A percentile compares a stretch with the other conserved stretches of the same genome.
These are phyloP conservation scores for Clarias gariepinus DNA, from an alignment of 2,113 vertebrate genomes.

Conservation along the genomic window DNA sequence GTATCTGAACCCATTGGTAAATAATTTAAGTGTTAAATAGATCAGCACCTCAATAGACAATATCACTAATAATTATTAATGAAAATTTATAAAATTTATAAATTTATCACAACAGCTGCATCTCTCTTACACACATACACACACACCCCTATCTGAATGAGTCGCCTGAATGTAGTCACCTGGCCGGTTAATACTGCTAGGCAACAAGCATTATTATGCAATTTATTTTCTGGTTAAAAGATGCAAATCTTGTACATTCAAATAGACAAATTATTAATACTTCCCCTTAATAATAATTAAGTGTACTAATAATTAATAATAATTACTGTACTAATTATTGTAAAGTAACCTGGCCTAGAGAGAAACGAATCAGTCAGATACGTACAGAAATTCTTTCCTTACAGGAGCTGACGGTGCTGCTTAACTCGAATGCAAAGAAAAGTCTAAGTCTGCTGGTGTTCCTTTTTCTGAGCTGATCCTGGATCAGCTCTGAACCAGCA, in stretches of 20 bases:
- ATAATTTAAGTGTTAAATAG: neutral
- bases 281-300: neutral
- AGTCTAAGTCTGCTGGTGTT: neutral
- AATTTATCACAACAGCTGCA: too few species aligned
- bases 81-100: too few species aligned
- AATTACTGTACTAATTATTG: neutral
- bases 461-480: constrained; percentile 6
- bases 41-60: neutral
- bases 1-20: too few species aligned
- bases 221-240: neutral
- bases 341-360: neutral
- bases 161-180: neutral
- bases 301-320: too few species aligned
- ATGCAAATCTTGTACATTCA: neutral
- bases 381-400: neutral
- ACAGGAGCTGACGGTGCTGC: neutral
- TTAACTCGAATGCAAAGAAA: neutral
- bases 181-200: neutral
- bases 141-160: neutral
- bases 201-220: neutral
- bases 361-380: neutral
- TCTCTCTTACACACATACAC: neutral
- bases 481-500: neutral
- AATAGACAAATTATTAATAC: neutral
- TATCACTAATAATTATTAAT: neutral